Percentiles rank a stretch among this genome's conserved stretches.
Conservation (phyloP, 2,113 vertebrate genomes). For the Orcinus orca region DNA sequence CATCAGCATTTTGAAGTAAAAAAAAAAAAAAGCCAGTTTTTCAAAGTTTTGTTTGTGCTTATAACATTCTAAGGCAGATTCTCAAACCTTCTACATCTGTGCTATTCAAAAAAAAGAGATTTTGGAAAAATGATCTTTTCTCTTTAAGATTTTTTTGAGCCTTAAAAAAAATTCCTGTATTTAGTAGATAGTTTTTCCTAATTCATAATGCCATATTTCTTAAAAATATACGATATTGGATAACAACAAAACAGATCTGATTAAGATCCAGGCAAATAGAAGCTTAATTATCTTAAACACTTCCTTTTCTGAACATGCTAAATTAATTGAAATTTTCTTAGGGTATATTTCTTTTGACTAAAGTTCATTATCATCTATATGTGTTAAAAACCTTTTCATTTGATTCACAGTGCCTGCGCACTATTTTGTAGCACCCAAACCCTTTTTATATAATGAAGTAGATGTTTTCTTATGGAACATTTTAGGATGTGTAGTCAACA, state of each 20-base stretch:
- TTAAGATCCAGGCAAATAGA: background rate
- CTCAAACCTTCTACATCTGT: background rate
- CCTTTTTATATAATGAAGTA: background rate
- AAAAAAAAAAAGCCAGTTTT: background rate
- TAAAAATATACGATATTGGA: background rate
- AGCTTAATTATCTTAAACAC: background rate
- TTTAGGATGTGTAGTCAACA: background rate
- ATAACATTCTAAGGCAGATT: background rate
- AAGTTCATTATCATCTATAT: background rate
- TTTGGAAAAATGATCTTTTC: background rate
- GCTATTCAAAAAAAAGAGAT: background rate
- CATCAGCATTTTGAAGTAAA: background rate
- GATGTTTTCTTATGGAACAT: background rate
- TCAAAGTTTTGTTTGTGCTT: conserved; percentile 18
- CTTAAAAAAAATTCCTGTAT: background rate
- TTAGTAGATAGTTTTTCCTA: background rate
- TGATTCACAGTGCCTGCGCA: background rate
- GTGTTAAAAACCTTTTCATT: background rate
- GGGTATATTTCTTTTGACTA: background rate
- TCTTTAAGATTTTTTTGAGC: background rate
- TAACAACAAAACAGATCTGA: background rate
- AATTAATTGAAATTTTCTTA: conserved; percentile 12
- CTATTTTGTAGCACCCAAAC: background rate
- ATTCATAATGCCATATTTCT: background rate
- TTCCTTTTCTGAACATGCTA: background rate